phyloP scores from a whole-genome alignment of 2,113 vertebrate species.

The Pseudois nayaur region DNA sequence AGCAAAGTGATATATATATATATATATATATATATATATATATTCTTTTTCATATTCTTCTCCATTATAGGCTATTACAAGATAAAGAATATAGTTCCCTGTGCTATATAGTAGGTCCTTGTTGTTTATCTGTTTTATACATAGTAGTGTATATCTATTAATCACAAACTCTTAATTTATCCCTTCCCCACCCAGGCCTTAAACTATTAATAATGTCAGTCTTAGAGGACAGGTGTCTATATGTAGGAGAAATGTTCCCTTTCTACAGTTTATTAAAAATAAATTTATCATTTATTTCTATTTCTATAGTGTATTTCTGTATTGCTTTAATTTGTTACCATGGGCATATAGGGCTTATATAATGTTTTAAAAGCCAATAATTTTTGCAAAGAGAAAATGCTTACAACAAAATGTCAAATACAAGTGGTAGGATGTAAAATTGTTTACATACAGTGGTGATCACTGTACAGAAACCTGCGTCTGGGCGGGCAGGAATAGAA shows the following conservation, averaged over 20 bases:
- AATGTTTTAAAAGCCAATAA: neutral
- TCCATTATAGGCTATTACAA: neutral
- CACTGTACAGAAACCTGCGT: neutral
- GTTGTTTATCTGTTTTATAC: neutral
- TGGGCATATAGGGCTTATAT: neutral
- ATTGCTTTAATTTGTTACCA: constrained; percentile 26
- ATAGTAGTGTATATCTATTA: neutral
- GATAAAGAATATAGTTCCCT: neutral
- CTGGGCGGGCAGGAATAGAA: neutral
- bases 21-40: too few relatives aligned
- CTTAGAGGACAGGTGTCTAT: neutral
- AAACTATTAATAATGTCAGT: neutral
- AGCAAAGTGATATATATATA: too few relatives aligned
- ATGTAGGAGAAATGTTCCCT: neutral
- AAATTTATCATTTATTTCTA: neutral
- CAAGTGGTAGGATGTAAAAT: neutral
- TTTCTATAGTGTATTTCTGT: neutral
- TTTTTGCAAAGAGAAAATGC: constrained; percentile 32
- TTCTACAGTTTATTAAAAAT: neutral
- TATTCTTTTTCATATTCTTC: neutral
- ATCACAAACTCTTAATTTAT: neutral
- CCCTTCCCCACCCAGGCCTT: neutral
- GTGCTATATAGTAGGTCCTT: neutral
- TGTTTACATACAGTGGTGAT: neutral
- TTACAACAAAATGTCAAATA: neutral